Evolutionary conservation across 2,113 vertebrate species (phyloP), one percentile per base, ranked within the genome.

Genomic region (Megaceryle torquata): DNA sequence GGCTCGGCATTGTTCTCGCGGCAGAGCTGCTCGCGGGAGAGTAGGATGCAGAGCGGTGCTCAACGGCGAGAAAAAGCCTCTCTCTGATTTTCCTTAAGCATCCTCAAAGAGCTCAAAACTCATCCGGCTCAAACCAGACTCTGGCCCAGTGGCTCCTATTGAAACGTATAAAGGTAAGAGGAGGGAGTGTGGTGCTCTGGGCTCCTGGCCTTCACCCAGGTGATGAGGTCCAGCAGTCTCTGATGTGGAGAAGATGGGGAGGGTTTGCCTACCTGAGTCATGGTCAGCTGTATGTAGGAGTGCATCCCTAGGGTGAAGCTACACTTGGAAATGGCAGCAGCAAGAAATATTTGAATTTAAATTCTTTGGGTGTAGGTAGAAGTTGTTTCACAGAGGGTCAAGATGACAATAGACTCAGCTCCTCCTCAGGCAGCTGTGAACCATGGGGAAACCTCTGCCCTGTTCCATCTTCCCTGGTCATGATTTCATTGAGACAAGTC

Each of bases 121-220:
- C 97, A 98, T 98, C 98, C 97, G 98, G 97, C 98, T 98, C 72
- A 98, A 98, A 97, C 97, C 98, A 79, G 97, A 96, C 96, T 97
- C 98, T 94, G 97, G 98, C 96, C 98, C 98, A 65, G 98, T 98
- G 96, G 97, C 99, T 96, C 97, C 98, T 88, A 96, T 98, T 82
- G 97, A 98, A 93, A 97, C 96, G 4, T 99, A 98, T 81, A 98
- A 97, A 99, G 99, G 99, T 99, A 98, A 99, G 99, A 96, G 54
- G 67, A 84, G 59, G 65, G 65, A 89, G 65, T 1, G 1, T 0
- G 0, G 59, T 0, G 28, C 64, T 81, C 72, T 79, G 83, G 51
- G 43, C 48, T 86, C 43, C 64, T n/a, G 33, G 54, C 10, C 51
- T 54, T 83, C 0, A 0, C 17, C 17, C 77, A 59, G 65, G 35